Percentiles rank a stretch among this genome's conserved stretches.
phyloP scores from a whole-genome alignment of 2,113 vertebrate species.

The Neopipo cinnamomea region DNA sequence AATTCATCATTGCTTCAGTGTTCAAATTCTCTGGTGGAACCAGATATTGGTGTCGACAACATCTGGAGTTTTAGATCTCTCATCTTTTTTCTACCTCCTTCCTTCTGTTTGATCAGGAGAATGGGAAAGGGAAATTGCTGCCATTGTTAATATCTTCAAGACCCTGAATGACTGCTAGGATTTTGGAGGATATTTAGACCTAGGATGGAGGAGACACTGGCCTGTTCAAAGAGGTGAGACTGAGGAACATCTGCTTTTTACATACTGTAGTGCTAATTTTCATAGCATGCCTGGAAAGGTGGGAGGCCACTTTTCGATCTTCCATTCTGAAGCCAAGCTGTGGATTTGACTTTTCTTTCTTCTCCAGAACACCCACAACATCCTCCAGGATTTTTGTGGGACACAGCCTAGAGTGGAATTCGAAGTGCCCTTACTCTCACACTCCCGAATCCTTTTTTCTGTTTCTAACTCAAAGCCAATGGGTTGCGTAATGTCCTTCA shows the following conservation, averaged over 20 bases:
- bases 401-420: too few species aligned
- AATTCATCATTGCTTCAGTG: constrained; percentile 32
- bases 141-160: not conserved
- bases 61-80: constrained; percentile 42
- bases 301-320: not conserved
- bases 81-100: constrained; percentile 16
- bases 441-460: too few species aligned
- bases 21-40: constrained; percentile 18
- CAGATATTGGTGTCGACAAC: constrained; percentile 49
- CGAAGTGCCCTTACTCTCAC: too few species aligned
- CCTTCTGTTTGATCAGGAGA: constrained; percentile 31
- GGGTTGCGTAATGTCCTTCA: too few species aligned
- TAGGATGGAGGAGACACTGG: not conserved
- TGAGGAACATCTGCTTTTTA: not conserved
- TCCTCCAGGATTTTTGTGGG: too few species aligned
- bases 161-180: not conserved
- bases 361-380: too few species aligned
- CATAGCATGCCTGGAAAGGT: not conserved
- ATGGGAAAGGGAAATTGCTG: constrained; percentile 17
- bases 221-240: not conserved
- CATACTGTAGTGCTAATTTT: not conserved
- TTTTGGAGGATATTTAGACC: not conserved
- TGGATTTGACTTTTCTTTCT: not conserved
- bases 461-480: too few species aligned
- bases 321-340: not conserved